phyloP scores from a whole-genome alignment of 2,888 invertebrate species.

The Perizoma affinitatum region DNA sequence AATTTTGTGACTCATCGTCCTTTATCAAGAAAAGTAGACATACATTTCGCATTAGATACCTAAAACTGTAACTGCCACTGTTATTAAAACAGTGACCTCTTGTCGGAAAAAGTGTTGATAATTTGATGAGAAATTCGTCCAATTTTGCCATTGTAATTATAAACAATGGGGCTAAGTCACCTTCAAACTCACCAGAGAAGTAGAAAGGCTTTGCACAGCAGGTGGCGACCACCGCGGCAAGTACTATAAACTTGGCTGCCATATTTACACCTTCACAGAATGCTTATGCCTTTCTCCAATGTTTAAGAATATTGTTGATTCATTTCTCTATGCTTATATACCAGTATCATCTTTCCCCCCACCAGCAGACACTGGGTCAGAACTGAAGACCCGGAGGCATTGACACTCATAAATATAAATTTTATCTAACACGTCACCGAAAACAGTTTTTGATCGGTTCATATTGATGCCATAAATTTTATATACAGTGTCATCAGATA shows the following conservation, averaged over 20 bases:
- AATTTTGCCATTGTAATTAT: constrained; percentile 13
- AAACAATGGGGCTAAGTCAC: constrained; percentile 22
- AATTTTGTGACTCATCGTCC: no score
- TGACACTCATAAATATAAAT: constrained; percentile 71
- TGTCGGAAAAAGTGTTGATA: constrained; percentile 23
- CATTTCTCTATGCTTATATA: constrained; percentile 75
- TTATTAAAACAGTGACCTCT: constrained; percentile 20
- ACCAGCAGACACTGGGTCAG: constrained; percentile 63
- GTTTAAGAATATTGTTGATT: constrained; percentile 66
- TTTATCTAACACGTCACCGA: constrained; percentile 67
- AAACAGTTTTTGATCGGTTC: constrained; percentile 60
- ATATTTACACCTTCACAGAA: constrained; percentile 54
- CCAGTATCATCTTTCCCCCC: constrained; percentile 65
- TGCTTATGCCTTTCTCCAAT: constrained; percentile 63
- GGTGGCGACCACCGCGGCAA: constrained; percentile 54
- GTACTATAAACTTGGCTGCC: constrained; percentile 61
- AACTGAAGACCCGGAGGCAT: constrained; percentile 59
- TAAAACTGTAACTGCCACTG: constrained; percentile 18
- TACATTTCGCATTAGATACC: neutral
- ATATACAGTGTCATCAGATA: constrained; percentile 7
- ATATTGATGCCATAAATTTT: constrained; percentile 61
- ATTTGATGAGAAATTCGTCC: constrained; percentile 10
- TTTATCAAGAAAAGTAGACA: constrained; percentile 9
- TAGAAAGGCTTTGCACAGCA: constrained; percentile 63
- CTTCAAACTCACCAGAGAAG: constrained; percentile 52